These are phyloP conservation scores for Zaprionus davidi DNA, from an alignment of 1,140 invertebrate species.

Conservation along the genomic window DNA sequence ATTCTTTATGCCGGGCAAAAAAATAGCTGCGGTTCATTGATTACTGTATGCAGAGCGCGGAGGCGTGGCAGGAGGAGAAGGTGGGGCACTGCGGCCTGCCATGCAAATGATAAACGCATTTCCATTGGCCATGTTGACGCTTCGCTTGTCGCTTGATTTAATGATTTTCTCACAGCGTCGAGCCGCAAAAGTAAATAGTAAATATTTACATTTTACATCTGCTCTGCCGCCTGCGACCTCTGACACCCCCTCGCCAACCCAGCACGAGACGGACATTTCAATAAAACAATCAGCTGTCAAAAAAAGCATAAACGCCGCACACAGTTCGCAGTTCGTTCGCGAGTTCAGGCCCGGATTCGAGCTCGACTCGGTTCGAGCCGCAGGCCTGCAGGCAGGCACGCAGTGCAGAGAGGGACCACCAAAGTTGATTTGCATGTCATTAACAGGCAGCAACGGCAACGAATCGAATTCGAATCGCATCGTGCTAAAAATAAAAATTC, in stretches of 20 bases:
- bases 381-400: slow-evolving; percentile 10
- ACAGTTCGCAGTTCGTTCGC: neutral
- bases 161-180: slow-evolving; percentile 63
- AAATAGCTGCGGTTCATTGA: slow-evolving; percentile 50
- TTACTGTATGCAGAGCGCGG: neutral
- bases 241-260: slow-evolving; percentile 2
- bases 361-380: slow-evolving; percentile 27
- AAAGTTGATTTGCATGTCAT: slow-evolving; percentile 78
- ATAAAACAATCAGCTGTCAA: slow-evolving; percentile 75
- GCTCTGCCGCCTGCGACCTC: slow-evolving; percentile 22
- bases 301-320: slow-evolving; percentile 49
- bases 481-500: slow-evolving; percentile 17
- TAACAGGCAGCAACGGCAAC: slow-evolving; percentile 56
- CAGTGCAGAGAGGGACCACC: slow-evolving; percentile 50
- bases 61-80: neutral
- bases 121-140: neutral
- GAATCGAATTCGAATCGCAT: slow-evolving; percentile 33
- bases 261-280: slow-evolving; percentile 50
- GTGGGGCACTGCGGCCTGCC: neutral
- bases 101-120: slow-evolving; percentile 34
- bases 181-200: slow-evolving; percentile 54
- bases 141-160: slow-evolving; percentile 52
- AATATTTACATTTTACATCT: slow-evolving; percentile 65
- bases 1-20: slow-evolving; percentile 44
- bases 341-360: slow-evolving; percentile 1